Conservation (phyloP, 2,113 vertebrate genomes). For the Podarcis cretensis region DNA sequence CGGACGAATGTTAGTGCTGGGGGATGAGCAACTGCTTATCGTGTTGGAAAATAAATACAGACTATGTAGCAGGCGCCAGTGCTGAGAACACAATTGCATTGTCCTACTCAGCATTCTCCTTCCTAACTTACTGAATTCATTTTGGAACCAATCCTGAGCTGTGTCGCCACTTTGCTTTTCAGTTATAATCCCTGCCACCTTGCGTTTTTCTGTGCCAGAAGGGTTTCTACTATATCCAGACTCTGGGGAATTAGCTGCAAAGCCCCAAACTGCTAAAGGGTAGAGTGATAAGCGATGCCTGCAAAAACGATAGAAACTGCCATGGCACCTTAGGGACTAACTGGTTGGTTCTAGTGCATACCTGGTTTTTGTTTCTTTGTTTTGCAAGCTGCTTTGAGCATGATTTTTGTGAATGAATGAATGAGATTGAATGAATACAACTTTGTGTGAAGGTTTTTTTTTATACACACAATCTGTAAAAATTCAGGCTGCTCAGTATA, state of each 20-base stretch:
- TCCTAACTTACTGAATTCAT: constrained; percentile 14
- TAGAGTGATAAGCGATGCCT: not conserved
- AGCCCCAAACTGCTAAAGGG: constrained; percentile 1
- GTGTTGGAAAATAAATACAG: constrained; percentile 22
- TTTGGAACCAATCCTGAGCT: not conserved
- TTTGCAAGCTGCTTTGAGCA: no score
- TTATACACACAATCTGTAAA: not conserved
- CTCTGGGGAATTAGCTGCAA: not conserved
- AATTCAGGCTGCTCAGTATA: not conserved
- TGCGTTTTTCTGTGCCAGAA: not conserved
- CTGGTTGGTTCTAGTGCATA: not conserved
- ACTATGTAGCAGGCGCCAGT: not conserved
- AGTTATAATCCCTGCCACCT: constrained; percentile 26
- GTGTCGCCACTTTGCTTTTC: constrained; percentile 34
- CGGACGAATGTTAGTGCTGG: not conserved
- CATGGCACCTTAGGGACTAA: not conserved
- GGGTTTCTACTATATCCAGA: not conserved
- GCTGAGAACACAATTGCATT: constrained; percentile 12
- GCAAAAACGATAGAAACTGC: not conserved
- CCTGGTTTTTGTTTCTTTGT: no score
- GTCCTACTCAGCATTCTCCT: constrained; percentile 21
- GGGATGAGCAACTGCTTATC: constrained; percentile 16
- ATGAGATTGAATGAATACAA: no score
- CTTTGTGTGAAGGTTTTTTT: not conserved
- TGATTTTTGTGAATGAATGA: no score